phyloP scores from a whole-genome alignment of 1,140 invertebrate species.

The Lordiphosa stackelbergi region DNA sequence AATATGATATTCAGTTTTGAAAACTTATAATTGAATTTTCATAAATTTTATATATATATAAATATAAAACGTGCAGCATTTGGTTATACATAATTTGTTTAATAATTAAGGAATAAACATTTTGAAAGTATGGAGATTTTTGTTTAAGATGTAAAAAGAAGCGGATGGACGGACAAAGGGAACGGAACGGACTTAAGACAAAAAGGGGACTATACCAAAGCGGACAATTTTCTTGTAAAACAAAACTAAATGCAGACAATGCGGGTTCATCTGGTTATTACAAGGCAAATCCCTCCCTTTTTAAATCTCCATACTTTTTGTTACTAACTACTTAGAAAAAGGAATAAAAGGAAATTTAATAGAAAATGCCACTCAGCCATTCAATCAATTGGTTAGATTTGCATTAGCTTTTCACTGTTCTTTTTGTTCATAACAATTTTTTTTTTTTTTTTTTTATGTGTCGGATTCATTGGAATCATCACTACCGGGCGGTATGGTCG shows the following conservation, averaged over 20 bases:
- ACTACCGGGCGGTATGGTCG: constrained; percentile 77
- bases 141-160: not conserved
- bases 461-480: constrained; percentile 76
- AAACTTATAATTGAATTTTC: too few species aligned
- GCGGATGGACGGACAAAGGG: constrained; percentile 1
- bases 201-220: not conserved
- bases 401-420: constrained; percentile 29
- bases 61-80: not conserved
- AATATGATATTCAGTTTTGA: not conserved
- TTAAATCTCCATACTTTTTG: constrained; percentile 13
- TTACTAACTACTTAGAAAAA: constrained; percentile 50
- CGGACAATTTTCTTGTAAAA: too few species aligned
- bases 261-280: too few species aligned
- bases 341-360: constrained; percentile 48
- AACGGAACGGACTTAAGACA: not conserved
- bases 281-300: too few species aligned
- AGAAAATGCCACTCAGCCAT: constrained; percentile 71
- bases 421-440: constrained; percentile 26
- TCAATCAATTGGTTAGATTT: constrained; percentile 44
- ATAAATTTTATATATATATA: constrained; percentile 4
- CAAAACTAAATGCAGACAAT: not conserved
- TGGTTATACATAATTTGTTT: not conserved
- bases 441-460: constrained; percentile 50
- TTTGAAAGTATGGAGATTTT: constrained; percentile 17
- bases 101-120: constrained; percentile 9